Evolutionary conservation across 2,797 vertebrate genomes (phyloP).

Genomic region (Amphiprion clarkii): DNA sequence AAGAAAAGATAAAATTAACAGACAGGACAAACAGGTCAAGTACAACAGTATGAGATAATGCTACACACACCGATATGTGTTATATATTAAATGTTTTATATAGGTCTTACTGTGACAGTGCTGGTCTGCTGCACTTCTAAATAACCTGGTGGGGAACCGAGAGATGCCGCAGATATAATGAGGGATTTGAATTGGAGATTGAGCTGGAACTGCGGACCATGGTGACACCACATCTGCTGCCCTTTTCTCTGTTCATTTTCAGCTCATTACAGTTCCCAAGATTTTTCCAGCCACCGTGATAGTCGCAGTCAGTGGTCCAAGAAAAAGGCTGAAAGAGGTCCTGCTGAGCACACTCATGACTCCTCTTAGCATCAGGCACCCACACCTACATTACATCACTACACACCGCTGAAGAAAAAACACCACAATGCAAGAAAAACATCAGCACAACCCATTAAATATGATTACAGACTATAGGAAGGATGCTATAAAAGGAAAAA

Average conservation of each 20-base stretch:
- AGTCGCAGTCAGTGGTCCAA: slow-evolving; percentile 59
- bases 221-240: slow-evolving; percentile 52
- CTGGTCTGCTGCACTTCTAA: neutral
- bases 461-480: neutral
- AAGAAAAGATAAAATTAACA: neutral
- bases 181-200: slow-evolving; percentile 53
- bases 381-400: neutral
- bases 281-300: slow-evolving; percentile 35
- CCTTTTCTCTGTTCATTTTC: slow-evolving; percentile 27
- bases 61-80: neutral
- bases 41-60: neutral
- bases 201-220: slow-evolving; percentile 24
- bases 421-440: slow-evolving; percentile 6
- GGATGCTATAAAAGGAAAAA: neutral
- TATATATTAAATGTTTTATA: neutral
- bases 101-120: neutral
- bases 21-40: slow-evolving; percentile 12
- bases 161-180: slow-evolving; percentile 10
- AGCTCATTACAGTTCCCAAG: slow-evolving; percentile 53
- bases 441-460: neutral
- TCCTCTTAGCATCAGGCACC: slow-evolving; percentile 5
- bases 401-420: neutral
- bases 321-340: slow-evolving; percentile 35
- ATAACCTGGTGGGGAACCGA: slow-evolving; percentile 1
- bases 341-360: slow-evolving; percentile 34